Evolutionary conservation across 2,113 vertebrate genomes (phyloP), one percentile per base, ranked within the genome.

Genomic region (Labeo catla): DNA sequence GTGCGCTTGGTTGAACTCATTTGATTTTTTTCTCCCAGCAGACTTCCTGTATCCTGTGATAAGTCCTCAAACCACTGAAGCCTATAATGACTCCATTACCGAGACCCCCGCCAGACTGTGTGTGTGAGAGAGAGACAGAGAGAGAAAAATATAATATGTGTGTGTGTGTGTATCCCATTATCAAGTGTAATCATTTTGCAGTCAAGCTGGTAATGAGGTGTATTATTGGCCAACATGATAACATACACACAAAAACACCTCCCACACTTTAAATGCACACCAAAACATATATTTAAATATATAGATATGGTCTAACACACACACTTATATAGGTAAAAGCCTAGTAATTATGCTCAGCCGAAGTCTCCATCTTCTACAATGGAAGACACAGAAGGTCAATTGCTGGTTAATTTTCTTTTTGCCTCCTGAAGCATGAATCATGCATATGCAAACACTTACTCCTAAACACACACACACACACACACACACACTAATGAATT

Each of bases 401-500:
- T 94, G 95, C 95, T 96, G 96, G 95, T 96, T 96, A 96, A 97
- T 97, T 96, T 96, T 96, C 96, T 96, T 95, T 96, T 95, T 95
- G 96, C 95, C 96, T 95, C 95, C 93, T 95, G 96, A 96, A 96
- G 95, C 96, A 89, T 96, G 96, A 95, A 96, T 96, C 68, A 86
- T 85, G 76, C 87, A 86, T 77, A 63, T 59, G 57, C 54, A 74
- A 84, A 74, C 65, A 81, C 47, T 72, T 57, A 76, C 59, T 78
- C 74, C 72, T 36, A 87, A 45, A 84, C 61, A 78, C 43, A 82
- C 70, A 80, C 50, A 21, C 73, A 86, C 73, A 66, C 57, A 76
- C 61, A 79, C 28, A 21, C 73, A 50, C 84, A 61, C 43, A 15
- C 9, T 61, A 65, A 86, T 82, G 50, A 83, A 84, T 74, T 86